Base-by-base conservation (phyloP, 1,140 invertebrate genomes). In the Drosophila serrata region DNA sequence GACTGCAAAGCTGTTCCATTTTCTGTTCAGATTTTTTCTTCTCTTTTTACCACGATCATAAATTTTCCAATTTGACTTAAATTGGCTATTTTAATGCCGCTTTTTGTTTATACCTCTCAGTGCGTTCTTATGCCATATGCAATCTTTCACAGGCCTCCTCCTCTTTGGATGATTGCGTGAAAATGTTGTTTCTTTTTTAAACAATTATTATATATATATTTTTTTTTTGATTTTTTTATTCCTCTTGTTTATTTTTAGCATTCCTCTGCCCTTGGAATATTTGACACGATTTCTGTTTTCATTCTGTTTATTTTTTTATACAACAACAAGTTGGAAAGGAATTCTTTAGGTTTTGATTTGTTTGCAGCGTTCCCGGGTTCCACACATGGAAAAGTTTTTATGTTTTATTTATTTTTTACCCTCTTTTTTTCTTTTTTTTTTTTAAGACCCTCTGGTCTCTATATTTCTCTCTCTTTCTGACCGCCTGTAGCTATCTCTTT, bases 261-360 rank as follows among this genome's bases (percentile, higher is more conserved):
- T 43, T 46, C 49, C 31, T 58, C 53, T 88, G 84, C 75, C 76
- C 84, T 87, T 87, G 82, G 84, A 87, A 88, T 87, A 69, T 82
- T 88, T 82, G 82, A 80, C 84, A 87, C 70, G 76, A 73, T 74
- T 87, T 84, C 35, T 24, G 49, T 53, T 37, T 55, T 37, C 19
- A 11, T 55, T 37, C 33, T 55, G 51, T 55, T 55, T 55, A 43
- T 74, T 19, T 22, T 24, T 75, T 33, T 62, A 87, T 40, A 5
- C 31, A 46, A 46, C 13, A 40, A 55, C 33, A 49, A 35, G 13
- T 39, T 48, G 15, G 5, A 40, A 33, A 13, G 15, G 11, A 40
- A 48, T 13, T 31, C 53, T 58, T n/a, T 49, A 22, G 65, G 29
- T 11, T 49, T 60, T 37, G 33, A 57, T 24, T 40, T 57, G 35